Evolutionary conservation across 2,797 vertebrate species (phyloP).

Genomic region (Eremophila alpestris): DNA sequence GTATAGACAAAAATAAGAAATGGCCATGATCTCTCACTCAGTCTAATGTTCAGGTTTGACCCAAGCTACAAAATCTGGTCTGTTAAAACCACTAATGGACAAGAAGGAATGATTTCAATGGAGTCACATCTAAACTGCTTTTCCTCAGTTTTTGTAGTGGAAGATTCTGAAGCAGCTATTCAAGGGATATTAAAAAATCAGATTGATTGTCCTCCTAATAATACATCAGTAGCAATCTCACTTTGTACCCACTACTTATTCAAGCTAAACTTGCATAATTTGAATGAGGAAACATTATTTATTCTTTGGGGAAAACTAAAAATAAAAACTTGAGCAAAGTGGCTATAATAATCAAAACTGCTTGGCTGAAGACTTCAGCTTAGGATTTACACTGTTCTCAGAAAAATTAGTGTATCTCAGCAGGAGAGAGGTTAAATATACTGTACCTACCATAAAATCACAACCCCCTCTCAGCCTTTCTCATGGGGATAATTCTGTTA

Average conservation of each 20-base stretch:
- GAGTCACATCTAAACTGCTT: neutral
- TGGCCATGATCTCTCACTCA: neutral
- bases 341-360: neutral
- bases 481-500: neutral
- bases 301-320: neutral
- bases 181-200: neutral
- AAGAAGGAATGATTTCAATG: neutral
- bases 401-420: neutral
- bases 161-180: neutral
- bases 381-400: neutral
- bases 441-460: neutral
- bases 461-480: neutral
- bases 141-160: neutral
- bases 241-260: neutral
- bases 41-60: neutral
- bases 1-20: neutral
- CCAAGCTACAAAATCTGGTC: neutral
- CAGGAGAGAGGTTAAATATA: neutral
- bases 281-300: neutral
- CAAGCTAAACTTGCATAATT: neutral
- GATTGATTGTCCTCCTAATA: neutral
- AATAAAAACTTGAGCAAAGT: neutral
- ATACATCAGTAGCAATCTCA: neutral
- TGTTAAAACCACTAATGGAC: neutral
- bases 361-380: neutral